Evolutionary conservation across 1,140 invertebrate genomes (phyloP), one percentile per base, ranked within the genome.

Genomic region (Cydia strobilella): DNA sequence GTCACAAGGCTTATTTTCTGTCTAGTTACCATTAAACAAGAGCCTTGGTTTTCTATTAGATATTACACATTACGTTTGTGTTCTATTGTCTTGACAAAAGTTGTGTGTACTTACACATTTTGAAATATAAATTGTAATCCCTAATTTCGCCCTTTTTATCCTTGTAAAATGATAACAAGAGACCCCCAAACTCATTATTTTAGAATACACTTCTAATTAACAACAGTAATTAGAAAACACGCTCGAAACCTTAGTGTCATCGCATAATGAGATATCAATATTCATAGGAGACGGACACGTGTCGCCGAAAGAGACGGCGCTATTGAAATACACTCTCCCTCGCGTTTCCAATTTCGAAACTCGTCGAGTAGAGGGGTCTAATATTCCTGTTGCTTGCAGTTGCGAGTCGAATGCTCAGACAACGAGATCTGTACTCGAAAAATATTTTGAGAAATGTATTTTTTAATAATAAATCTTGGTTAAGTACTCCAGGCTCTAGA

Each of bases 271-370:
- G 18, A 66, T 75, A 75, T 75, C 75, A 75, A 75, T 75, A 75
- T 75, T 75, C 75, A 75, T 75, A 75, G 42, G 18, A 62, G 66
- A 72, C 48, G 66, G 75, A 59, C 75, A 75, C 75, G 75, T 75
- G 75, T 66, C 69, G n/a, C 45, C 10, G 69, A 63, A 27, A 42
- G 69, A 15, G 75, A 63, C 18, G 10, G 35, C 39, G 18, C 45
- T 63, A 51, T 75, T 63, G 65, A 45, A n/a, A n/a, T 48, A 25
- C n/a, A 1, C 7, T 63, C 54, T 31, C 23, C 25, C 48, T 75
- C 69, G 23, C 45, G 12, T 59, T 75, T 72, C 35, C 31, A 75
- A 72, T 75, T 75, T 74, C 20, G 69, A 75, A 75, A 75, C 54
- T 51, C 48, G 54, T 72, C 69, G 39, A 69, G 69, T 75, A 59